phyloP scores from a whole-genome alignment of 2,113 vertebrate species.

The Heptranchias perlo region DNA sequence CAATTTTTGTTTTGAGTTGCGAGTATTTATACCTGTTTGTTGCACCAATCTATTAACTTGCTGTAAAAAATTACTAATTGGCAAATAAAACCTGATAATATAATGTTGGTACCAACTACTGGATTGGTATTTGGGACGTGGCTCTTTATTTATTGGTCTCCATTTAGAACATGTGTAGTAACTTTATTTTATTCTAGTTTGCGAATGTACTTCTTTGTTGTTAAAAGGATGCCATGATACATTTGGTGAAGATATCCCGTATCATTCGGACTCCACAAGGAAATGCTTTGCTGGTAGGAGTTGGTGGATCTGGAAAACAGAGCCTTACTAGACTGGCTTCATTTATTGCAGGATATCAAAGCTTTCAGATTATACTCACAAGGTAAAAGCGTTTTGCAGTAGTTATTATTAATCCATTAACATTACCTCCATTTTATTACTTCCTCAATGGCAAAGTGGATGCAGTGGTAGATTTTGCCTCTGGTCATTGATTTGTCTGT shows the following conservation, averaged over 20 bases:
- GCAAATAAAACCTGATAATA: background rate
- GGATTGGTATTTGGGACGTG: background rate
- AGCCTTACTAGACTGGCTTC: slow-evolving; percentile 69
- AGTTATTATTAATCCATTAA: background rate
- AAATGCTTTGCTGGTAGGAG: slow-evolving; percentile 72
- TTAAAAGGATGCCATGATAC: slow-evolving; percentile 68
- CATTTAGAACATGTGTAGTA: background rate
- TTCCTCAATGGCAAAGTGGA: background rate
- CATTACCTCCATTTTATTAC: background rate
- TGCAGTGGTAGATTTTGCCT: background rate
- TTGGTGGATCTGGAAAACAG: slow-evolving; percentile 76
- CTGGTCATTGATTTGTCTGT: background rate
- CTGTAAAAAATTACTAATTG: background rate
- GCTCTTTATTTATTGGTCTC: background rate
- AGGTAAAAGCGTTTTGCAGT: slow-evolving; percentile 50
- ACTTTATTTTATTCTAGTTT: slow-evolving; percentile 23
- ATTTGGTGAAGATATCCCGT: slow-evolving; percentile 71
- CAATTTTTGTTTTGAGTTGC: background rate
- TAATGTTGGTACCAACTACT: background rate
- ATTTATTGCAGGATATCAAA: slow-evolving; percentile 71
- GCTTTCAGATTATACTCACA: slow-evolving; percentile 71
- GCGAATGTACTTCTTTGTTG: slow-evolving; percentile 40
- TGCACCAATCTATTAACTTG: background rate
- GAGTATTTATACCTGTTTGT: background rate
- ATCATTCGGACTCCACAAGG: slow-evolving; percentile 70